Percentiles rank a stretch among this genome's conserved stretches.
Conservation (phyloP, 2,888 invertebrate species). For the Teleiodes luculella region DNA sequence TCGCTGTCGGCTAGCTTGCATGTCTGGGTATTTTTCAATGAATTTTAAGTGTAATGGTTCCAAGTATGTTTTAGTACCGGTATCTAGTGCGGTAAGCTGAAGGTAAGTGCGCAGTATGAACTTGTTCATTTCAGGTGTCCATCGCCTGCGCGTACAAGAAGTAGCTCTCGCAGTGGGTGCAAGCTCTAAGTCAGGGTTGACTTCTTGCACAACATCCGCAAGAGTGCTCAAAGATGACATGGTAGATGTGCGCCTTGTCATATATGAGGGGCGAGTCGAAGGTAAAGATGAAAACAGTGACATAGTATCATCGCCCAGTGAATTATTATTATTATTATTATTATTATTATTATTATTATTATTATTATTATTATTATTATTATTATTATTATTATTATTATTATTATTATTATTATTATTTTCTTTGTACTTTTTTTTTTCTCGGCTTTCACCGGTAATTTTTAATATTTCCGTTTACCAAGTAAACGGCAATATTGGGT, state of each 20-base stretch:
- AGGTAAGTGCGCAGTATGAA: not conserved
- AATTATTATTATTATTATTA: too few species aligned
- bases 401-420: too few species aligned
- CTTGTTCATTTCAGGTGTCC: slow-evolving; percentile 18
- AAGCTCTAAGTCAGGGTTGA: slow-evolving; percentile 13
- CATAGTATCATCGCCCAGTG: slow-evolving; percentile 13
- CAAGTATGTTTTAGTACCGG: not conserved
- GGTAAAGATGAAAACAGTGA: slow-evolving; percentile 20
- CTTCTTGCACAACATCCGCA: slow-evolving; percentile 19
- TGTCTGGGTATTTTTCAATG: slow-evolving; percentile 11
- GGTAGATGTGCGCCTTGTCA: slow-evolving; percentile 14
- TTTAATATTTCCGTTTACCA: too few species aligned
- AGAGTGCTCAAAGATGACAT: slow-evolving; percentile 9
- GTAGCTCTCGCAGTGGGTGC: slow-evolving; percentile 12
- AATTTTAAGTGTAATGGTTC: slow-evolving; percentile 11
- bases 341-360: too few species aligned
- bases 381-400: too few species aligned
- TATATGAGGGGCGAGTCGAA: slow-evolving; percentile 18
- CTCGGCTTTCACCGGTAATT: too few species aligned
- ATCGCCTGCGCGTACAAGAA: slow-evolving; percentile 15
- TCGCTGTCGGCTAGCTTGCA: slow-evolving; percentile 13
- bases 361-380: too few species aligned
- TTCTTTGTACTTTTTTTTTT: too few species aligned
- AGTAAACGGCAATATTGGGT: too few species aligned
- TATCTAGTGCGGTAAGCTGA: slow-evolving; percentile 5